A percentile compares a stretch with the other conserved stretches of the same genome.
These are phyloP conservation scores for Megalonaias nervosa DNA, from an alignment of 1,140 invertebrate genomes.

Conservation along the genomic window DNA sequence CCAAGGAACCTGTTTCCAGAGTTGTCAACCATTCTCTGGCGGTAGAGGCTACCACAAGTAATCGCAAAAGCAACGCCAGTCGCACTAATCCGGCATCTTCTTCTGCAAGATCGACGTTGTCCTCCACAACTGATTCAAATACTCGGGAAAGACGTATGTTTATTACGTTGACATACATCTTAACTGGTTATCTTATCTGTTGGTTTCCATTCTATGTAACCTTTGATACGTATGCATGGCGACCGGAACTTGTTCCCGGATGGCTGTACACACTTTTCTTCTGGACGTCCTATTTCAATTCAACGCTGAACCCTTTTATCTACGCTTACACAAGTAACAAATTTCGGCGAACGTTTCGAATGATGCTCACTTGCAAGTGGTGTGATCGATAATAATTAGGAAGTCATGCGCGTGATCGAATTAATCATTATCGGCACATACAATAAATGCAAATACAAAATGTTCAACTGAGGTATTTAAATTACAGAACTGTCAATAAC, in stretches of 20 bases:
- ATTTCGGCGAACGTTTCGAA: constrained; percentile 65
- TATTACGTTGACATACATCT: constrained; percentile 43
- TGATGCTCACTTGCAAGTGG: constrained; percentile 65
- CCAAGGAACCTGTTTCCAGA: too few species aligned
- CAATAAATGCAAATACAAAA: too few species aligned
- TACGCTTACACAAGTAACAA: constrained; percentile 52
- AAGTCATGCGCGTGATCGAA: too few species aligned
- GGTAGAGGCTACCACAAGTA: too few species aligned
- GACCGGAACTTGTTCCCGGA: constrained; percentile 39
- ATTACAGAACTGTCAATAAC: too few species aligned
- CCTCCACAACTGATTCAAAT: not conserved
- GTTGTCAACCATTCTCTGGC: too few species aligned
- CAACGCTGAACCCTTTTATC: constrained; percentile 54
- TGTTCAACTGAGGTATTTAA: too few species aligned
- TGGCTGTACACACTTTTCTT: constrained; percentile 43
- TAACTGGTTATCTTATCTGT: constrained; percentile 33
- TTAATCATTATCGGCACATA: too few species aligned
- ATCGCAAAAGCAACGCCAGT: too few species aligned
- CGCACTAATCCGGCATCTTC: too few species aligned
- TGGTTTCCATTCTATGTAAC: constrained; percentile 50
- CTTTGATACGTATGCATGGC: constrained; percentile 41
- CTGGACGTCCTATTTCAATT: constrained; percentile 54
- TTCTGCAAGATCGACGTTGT: too few species aligned
- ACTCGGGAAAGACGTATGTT: constrained; percentile 33
- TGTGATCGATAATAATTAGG: too few species aligned